Evolutionary conservation across 2,113 vertebrate genomes (phyloP), one percentile per base, ranked within the genome.

Genomic region (Pelvicachromis taeniatus): DNA sequence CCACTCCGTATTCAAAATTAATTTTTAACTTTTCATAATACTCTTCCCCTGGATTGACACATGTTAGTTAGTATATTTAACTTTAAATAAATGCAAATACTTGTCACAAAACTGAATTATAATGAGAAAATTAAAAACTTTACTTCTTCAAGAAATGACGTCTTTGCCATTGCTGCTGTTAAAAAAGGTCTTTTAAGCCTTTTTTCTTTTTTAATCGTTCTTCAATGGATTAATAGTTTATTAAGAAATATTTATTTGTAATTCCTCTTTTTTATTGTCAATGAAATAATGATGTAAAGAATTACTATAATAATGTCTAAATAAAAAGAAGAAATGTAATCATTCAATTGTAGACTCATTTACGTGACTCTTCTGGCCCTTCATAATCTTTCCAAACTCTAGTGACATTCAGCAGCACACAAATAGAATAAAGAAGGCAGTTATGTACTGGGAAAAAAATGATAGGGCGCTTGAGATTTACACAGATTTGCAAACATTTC

Each of bases 161-260:
- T 26, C 54, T 56, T 26, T 56, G 23, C 54, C 4, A 56, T 56
- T 56, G 4, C 21, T 26, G 21, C 12, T 55, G 54, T 13, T 54
- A 54, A 54, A 54, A 54, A 0, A 2, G 2, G 0, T 6, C 6
- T 13, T 55, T 55, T 7, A 55, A 26, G 21, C 54, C 12, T 26
- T 55, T 14, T 53, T 11, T 6, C 1, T 2, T 55, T 55, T 26
- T 55, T 2, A 4, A 14, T 55, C 54, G 26, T 55, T 55, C 21
- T 26, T 55, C 54, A 55, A 55, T 14, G 21, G 54, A 55, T 26
- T 26, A 55, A 55, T 55, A 55, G 3, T 55, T 29, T 29, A 29
- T 55, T 55, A 6, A 14, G 21, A 7, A 55, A 55, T 55, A 55
- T 33, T 33, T 55, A 21, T 14, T 29, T 29, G 29, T 29, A 29